Base-by-base conservation (phyloP, 92 coral and sea anemone species). In the Pocillopora meandrina region DNA sequence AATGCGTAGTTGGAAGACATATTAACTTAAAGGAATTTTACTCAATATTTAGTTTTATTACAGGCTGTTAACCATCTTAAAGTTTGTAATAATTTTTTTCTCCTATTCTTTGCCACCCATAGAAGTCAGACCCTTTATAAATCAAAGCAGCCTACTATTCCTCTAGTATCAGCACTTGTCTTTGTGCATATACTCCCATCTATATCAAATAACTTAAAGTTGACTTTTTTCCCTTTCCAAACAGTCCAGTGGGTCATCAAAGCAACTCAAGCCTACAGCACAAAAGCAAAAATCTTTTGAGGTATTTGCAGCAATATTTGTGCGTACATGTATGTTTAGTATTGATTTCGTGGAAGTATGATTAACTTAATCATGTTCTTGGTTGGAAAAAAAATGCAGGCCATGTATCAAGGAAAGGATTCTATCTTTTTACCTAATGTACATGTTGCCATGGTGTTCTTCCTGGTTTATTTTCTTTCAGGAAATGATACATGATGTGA, bases 401-500 rank as follows among this genome's bases (percentile, higher is more conserved):
- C 5, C 52, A 42, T 42, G 52, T 42, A 42, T 3, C 52, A 42
- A 42, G 4, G 52, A 42, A 3, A 42, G 52, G 8, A 42, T 42
- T 42, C 52, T 42, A 3, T 42, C 52, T 3, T 42, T 42, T 3
- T 42, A 42, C 8, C 5, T 42, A 42, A 42, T 42, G 52, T 42
- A 42, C 52, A 3, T 42, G 8, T 3, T 42, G 8, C 52, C 52
- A 42, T 3, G 8, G 52, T 42, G 19, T 49, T 75, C 16, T 77
- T 16, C 26, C 9, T 57, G 36, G 23, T 64, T 13, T 9, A 12
- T 34, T 9, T 78, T 26, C 9, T 61, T 83, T 21, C 79, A 96
- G 99, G 81, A 74, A 20, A 96, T 96, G 99, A 88, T 96, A 35
- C 82, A 89, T 42, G 93, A 92, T 56, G 92, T 96, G 74, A 91